phyloP scores from a whole-genome alignment of 2,113 vertebrate genomes.

The Semnornis frantzii region DNA sequence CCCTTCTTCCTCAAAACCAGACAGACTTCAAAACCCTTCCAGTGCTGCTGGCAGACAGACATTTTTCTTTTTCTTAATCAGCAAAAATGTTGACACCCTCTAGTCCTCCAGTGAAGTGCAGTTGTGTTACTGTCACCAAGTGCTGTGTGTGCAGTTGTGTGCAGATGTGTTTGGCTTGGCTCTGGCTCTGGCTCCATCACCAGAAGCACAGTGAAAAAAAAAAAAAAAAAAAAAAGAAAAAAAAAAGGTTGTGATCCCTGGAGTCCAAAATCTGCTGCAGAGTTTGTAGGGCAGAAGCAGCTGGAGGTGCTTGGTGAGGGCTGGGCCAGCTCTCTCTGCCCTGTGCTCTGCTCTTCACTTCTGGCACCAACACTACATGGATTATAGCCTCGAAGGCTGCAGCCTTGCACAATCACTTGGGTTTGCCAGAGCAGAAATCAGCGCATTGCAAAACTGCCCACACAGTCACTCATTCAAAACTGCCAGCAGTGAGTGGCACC shows the following conservation, averaged over 20 bases:
- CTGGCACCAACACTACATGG: background rate
- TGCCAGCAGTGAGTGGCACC: background rate
- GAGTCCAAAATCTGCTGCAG: background rate
- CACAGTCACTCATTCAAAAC: slow-evolving; percentile 14
- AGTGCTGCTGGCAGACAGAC: background rate
- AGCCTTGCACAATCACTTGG: background rate
- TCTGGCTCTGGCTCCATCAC: background rate
- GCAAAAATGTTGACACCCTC: background rate
- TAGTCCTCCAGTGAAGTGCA: background rate
- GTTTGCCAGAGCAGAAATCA: background rate
- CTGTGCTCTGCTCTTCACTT: background rate
- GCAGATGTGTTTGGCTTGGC: background rate
- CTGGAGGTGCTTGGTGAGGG: background rate
- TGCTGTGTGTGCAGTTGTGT: background rate
- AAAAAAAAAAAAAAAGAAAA: background rate
- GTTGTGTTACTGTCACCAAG: background rate
- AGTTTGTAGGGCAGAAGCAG: background rate
- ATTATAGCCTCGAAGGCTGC: slow-evolving; percentile 36
- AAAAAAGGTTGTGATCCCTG: background rate
- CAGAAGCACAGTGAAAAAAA: background rate
- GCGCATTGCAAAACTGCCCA: background rate
- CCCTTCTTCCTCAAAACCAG: background rate
- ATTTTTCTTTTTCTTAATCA: background rate
- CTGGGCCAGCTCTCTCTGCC: background rate
- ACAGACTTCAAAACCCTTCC: background rate